Evolutionary conservation across 2,113 vertebrate genomes (phyloP).

Genomic region (Entomyzon cyanotis): DNA sequence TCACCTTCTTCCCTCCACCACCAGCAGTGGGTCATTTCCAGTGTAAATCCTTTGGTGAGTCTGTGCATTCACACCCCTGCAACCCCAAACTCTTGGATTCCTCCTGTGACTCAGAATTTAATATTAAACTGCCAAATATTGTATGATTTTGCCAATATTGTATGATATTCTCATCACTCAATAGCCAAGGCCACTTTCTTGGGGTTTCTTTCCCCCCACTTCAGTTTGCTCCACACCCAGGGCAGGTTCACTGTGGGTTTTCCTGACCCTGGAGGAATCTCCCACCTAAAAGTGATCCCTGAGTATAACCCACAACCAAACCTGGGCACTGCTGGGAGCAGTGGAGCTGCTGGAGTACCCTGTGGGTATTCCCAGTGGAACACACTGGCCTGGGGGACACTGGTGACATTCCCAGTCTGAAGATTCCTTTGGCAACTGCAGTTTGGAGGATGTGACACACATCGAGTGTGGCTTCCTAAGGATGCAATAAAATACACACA

Average conservation of each 20-base stretch:
- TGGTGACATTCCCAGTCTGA: background rate
- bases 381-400: background rate
- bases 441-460: background rate
- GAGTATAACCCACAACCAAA: background rate
- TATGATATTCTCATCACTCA: background rate
- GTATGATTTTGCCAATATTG: background rate
- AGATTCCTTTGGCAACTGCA: background rate
- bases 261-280: background rate
- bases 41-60: rapidly evolving
- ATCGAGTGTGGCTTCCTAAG: background rate
- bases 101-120: background rate
- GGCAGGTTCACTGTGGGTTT: background rate
- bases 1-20: background rate
- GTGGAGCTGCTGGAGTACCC: background rate
- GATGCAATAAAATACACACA: background rate
- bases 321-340: background rate
- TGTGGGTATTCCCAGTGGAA: background rate
- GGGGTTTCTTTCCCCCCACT: background rate
- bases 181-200: background rate
- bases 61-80: background rate
- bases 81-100: background rate
- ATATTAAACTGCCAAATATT: background rate
- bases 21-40: rapidly evolving
- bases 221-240: background rate
- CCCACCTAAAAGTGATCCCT: rapidly evolving